Evolutionary conservation across 2,113 vertebrate species (phyloP).

Genomic region (Hippocampus guttulatus): DNA sequence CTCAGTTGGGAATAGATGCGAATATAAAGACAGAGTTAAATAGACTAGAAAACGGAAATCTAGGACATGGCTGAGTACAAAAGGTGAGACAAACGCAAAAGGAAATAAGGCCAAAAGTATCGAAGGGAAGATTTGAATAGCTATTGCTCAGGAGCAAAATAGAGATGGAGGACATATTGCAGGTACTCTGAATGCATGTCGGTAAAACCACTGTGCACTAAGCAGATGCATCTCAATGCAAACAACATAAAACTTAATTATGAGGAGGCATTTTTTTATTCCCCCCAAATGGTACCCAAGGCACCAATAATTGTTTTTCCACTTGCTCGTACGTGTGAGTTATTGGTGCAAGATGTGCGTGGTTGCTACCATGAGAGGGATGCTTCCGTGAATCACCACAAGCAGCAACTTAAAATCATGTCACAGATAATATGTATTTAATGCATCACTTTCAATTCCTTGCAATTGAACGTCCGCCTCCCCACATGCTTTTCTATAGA

Average conservation of each 20-base stretch:
- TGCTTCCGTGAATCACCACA: conserved; percentile 27
- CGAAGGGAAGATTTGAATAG: neutral
- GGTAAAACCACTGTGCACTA: conserved; percentile 1
- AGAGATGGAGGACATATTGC: conserved; percentile 10
- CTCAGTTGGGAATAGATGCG: too few relatives aligned
- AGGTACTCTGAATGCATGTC: neutral
- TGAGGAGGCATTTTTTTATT: conserved; percentile 33
- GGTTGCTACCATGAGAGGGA: conserved; percentile 15
- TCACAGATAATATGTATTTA: conserved; percentile 5
- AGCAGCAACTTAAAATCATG: conserved; percentile 25
- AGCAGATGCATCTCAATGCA: conserved; percentile 13
- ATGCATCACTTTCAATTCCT: conserved; percentile 3
- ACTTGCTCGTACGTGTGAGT: conserved; percentile 40
- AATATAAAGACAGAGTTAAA: neutral
- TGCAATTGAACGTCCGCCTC: too few relatives aligned
- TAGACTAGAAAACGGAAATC: neutral
- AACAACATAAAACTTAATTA: conserved; percentile 22
- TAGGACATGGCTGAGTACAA: neutral
- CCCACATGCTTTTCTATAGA: too few relatives aligned
- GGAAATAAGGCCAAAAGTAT: neutral
- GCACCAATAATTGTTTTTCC: conserved; percentile 31
- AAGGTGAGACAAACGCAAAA: neutral
- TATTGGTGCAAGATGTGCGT: conserved; percentile 34
- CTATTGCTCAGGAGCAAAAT: conserved; percentile 18
- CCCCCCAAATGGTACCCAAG: conserved; percentile 21